A percentile compares a stretch with the other conserved stretches of the same genome.
Evolutionary conservation across 2,888 invertebrate species (phyloP).

Genomic region (Drosophila neonasuta): DNA sequence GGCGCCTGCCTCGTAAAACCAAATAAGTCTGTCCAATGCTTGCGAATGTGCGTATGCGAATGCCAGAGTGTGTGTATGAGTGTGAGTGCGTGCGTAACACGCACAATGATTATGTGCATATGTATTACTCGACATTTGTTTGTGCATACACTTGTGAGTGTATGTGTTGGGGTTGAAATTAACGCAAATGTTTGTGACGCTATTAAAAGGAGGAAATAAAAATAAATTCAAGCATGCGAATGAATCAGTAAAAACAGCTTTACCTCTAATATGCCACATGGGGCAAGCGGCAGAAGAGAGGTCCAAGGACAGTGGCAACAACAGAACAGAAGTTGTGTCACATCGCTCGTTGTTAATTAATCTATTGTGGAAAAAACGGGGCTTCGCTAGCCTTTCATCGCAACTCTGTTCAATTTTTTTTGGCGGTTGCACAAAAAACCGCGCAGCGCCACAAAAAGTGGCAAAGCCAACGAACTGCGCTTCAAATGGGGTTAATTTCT

Average conservation of each 20-base stretch:
- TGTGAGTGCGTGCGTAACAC: constrained; percentile 46
- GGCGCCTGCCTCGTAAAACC: constrained; percentile 48
- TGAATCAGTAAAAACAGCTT: constrained; percentile 36
- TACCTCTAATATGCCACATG: constrained; percentile 24
- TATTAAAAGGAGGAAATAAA: constrained; percentile 58
- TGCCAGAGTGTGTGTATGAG: constrained; percentile 2
- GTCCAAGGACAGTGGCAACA: not conserved
- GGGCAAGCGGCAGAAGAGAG: not conserved
- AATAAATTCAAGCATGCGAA: constrained; percentile 62
- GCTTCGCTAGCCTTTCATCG: not conserved
- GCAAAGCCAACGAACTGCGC: constrained; percentile 4
- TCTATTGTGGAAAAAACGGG: constrained; percentile 16
- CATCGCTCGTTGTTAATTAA: constrained; percentile 27
- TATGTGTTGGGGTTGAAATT: constrained; percentile 41
- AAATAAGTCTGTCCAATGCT: constrained; percentile 41
- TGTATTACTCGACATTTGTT: constrained; percentile 21
- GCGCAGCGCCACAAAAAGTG: constrained; percentile 10
- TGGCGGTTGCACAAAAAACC: constrained; percentile 13
- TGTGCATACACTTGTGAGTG: constrained; percentile 16
- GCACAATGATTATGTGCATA: constrained; percentile 55
- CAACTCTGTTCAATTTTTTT: constrained; percentile 7
- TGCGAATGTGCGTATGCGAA: not conserved
- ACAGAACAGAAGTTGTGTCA: not conserved
- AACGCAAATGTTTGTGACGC: constrained; percentile 55
- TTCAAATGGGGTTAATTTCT: not conserved